Conservation (phyloP, 2,113 vertebrate genomes). For the Oophaga pumilio region DNA sequence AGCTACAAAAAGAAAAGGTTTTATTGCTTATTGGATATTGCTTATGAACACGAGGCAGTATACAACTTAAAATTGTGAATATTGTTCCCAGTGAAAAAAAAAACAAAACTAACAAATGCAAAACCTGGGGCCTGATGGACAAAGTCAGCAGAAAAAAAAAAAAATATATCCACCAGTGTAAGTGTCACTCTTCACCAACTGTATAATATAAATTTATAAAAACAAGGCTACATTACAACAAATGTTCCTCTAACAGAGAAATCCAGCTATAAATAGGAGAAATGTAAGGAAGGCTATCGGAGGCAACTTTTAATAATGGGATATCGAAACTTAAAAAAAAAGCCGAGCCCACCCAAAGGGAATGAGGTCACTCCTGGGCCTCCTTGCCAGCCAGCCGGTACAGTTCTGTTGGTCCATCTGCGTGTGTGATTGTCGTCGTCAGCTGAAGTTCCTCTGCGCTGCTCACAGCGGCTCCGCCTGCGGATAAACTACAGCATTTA, state of each 20-base stretch:
- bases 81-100: slow-evolving; percentile 16
- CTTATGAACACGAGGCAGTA: slow-evolving; percentile 19
- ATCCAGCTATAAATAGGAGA: slow-evolving; percentile 48
- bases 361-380: slow-evolving; percentile 81
- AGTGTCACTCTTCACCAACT: slow-evolving; percentile 26
- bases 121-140: slow-evolving; percentile 4
- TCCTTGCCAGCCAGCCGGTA: slow-evolving; percentile 93
- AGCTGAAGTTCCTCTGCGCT: slow-evolving; percentile 91
- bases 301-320: slow-evolving; percentile 27
- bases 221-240: slow-evolving; percentile 42
- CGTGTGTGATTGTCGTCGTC: slow-evolving; percentile 94
- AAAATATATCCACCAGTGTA: slow-evolving; percentile 18
- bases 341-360: not conserved
- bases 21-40: slow-evolving; percentile 55
- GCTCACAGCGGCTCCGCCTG: slow-evolving; percentile 80
- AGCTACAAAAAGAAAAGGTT: slow-evolving; percentile 17
- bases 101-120: not conserved
- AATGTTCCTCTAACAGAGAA: slow-evolving; percentile 52
- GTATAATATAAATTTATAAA: slow-evolving; percentile 42
- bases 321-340: slow-evolving; percentile 24
- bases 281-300: not conserved
- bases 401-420: slow-evolving; percentile 88
- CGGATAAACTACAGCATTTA: slow-evolving; percentile 22
- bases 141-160: slow-evolving; percentile 31
- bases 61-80: not conserved